Evolutionary conservation across 1,140 invertebrate species (phyloP), one percentile per base, ranked within the genome.

Genomic region (Hypothenemus hampei): DNA sequence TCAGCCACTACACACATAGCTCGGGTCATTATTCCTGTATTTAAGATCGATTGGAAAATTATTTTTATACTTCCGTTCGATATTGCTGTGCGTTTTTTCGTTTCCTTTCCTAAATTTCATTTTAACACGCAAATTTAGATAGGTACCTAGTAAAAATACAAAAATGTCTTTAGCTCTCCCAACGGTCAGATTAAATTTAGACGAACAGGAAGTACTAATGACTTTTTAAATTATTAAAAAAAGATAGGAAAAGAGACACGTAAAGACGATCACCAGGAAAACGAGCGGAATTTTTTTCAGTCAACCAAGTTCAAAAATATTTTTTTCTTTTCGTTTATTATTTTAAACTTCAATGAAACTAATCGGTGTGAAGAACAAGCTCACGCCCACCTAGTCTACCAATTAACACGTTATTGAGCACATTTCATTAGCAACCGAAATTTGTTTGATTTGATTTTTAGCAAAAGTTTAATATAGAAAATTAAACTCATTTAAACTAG

Each of bases 61-160:
- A 45, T 45, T 45, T 45, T 29, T 45, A 29, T 45, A 45, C 43
- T 45, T 45, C 43, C 23, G 43, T 29, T 45, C n/a, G 15, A 13
- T 16, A 43, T 21, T 43, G 23, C 40, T 8, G 36, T 18, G 18
- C 18, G 13, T 18, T 15, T 39, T n/a, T n/a, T n/a, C n/a, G n/a
- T n/a, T n/a, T n/a, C n/a, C n/a, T n/a, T n/a, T n/a, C n/a, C n/a
- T n/a, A n/a, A n/a, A n/a, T n/a, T n/a, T n/a, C n/a, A n/a, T n/a
- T n/a, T n/a, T n/a, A n/a, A n/a, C n/a, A n/a, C n/a, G n/a, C n/a
- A n/a, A n/a, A n/a, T n/a, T n/a, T n/a, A n/a, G n/a, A n/a, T n/a
- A n/a, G n/a, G n/a, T n/a, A n/a, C n/a, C n/a, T n/a, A n/a, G n/a
- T n/a, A n/a, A n/a, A n/a, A n/a, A n/a, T 40, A 40, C 3, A 20